Evolutionary conservation across 2,797 vertebrate species (phyloP).

Genomic region (Tachyglossus aculeatus): DNA sequence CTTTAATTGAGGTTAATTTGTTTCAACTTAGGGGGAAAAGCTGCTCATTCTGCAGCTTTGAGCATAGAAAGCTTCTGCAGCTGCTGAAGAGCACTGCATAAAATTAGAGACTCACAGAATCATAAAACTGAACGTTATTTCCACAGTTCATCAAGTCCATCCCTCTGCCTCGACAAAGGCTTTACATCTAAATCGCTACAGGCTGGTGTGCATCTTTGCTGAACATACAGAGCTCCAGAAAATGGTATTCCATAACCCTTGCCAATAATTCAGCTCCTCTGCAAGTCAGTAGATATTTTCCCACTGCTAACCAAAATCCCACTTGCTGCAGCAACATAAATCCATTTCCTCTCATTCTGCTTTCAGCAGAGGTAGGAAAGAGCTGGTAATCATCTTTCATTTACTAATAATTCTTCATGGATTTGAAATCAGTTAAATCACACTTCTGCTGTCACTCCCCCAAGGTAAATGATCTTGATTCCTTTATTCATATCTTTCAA

Average conservation of each 20-base stretch:
- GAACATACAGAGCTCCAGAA: too few relatives aligned
- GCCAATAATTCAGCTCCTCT: conserved; percentile 45
- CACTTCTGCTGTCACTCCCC: conserved; percentile 37
- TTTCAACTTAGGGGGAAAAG: conserved; percentile 70
- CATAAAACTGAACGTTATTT: conserved; percentile 23
- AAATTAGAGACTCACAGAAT: conserved; percentile 1
- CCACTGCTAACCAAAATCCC: conserved; percentile 48
- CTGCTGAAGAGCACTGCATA: conserved; percentile 49
- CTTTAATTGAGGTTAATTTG: conserved; percentile 80
- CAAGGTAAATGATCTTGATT: conserved; percentile 34
- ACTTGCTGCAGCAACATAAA: conserved; percentile 56
- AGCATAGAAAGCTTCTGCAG: conserved; percentile 53
- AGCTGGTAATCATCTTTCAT: conserved; percentile 50
- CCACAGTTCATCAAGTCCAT: conserved; percentile 33
- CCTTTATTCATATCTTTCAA: conserved; percentile 18
- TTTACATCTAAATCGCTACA: too few relatives aligned
- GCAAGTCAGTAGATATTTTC: conserved; percentile 50
- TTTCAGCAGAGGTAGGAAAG: conserved; percentile 57
- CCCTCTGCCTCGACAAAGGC: conserved; percentile 40
- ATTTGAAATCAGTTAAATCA: conserved; percentile 47
- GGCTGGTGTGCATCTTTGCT: too few relatives aligned
- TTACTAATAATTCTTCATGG: conserved; percentile 48
- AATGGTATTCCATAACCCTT: too few relatives aligned
- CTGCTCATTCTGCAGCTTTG: conserved; percentile 44
- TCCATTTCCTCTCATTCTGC: conserved; percentile 56